Percentiles rank a stretch among this genome's conserved stretches.
These are phyloP conservation scores for Chironomus tepperi DNA, from an alignment of 1,140 invertebrate species.

Conservation along the genomic window DNA sequence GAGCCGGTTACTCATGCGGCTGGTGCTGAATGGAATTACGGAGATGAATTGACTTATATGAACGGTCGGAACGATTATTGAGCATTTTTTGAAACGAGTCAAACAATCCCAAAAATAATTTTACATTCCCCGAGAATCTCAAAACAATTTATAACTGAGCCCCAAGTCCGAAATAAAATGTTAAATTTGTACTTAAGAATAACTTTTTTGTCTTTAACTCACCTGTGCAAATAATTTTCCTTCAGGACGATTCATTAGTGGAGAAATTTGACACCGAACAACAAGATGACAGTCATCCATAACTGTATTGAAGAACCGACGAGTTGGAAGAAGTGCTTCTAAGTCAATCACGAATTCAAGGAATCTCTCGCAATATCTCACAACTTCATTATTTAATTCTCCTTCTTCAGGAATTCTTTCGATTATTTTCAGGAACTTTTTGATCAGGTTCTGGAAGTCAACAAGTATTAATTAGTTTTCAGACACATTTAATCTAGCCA, in stretches of 20 bases:
- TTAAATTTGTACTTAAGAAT: conserved; percentile 26
- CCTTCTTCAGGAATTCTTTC: conserved; percentile 62
- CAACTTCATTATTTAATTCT: conserved; percentile 45
- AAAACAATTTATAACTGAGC: background rate
- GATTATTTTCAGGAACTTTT: conserved; percentile 81
- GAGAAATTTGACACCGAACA: conserved; percentile 76
- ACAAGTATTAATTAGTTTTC: conserved; percentile 24
- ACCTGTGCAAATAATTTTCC: conserved; percentile 89
- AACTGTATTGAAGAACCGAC: conserved; percentile 93
- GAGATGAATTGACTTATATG: conserved; percentile 77
- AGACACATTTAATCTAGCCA: background rate
- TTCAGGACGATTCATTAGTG: conserved; percentile 64
- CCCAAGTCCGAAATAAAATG: conserved; percentile 5
- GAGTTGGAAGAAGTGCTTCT: conserved; percentile 87
- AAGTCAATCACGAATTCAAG: conserved; percentile 93
- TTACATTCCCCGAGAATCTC: conserved; percentile 16
- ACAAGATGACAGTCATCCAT: conserved; percentile 93
- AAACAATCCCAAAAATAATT: conserved; percentile 27
- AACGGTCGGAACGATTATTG: conserved; percentile 56
- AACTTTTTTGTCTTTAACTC: conserved; percentile 35
- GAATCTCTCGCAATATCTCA: conserved; percentile 89
- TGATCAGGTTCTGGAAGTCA: conserved; percentile 61
- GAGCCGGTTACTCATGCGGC: conserved; percentile 47
- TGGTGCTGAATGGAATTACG: conserved; percentile 58
- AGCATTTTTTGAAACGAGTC: conserved; percentile 25